Percentiles rank a stretch among this genome's conserved stretches.
phyloP scores from a whole-genome alignment of 2,113 vertebrate genomes.

The Acrocephalus arundinaceus region DNA sequence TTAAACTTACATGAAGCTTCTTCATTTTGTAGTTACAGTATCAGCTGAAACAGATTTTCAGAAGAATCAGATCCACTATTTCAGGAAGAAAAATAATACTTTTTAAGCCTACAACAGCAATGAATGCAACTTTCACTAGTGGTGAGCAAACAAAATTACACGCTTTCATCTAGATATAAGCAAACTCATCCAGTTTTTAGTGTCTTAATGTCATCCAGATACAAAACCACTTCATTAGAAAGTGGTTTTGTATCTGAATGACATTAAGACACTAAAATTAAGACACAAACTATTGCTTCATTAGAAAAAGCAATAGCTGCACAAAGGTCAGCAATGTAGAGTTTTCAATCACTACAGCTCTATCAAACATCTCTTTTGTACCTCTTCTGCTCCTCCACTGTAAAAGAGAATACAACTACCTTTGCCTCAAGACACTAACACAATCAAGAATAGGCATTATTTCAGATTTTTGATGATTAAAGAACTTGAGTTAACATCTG shows the following conservation, averaged over 20 bases:
- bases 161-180: not conserved
- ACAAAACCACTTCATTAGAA: not conserved
- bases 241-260: no score
- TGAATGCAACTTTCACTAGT: not conserved
- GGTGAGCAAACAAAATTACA: not conserved
- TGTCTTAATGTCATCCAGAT: not conserved
- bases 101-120: not conserved
- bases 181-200: not conserved
- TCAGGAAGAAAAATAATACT: not conserved
- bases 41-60: not conserved
- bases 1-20: not conserved
- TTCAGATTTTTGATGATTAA: not conserved
- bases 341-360: not conserved
- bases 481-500: slow-evolving; percentile 9
- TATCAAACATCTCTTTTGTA: not conserved
- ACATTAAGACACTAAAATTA: no score
- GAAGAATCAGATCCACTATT: not conserved
- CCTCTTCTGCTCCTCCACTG: not conserved
- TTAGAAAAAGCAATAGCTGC: not conserved
- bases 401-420: not conserved
- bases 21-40: not conserved
- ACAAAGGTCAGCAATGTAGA: not conserved
- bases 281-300: no score
- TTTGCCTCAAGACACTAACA: not conserved
- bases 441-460: not conserved